Evolutionary conservation across 2,113 vertebrate genomes (phyloP), one percentile per base, ranked within the genome.

Genomic region (Condylura cristata): DNA sequence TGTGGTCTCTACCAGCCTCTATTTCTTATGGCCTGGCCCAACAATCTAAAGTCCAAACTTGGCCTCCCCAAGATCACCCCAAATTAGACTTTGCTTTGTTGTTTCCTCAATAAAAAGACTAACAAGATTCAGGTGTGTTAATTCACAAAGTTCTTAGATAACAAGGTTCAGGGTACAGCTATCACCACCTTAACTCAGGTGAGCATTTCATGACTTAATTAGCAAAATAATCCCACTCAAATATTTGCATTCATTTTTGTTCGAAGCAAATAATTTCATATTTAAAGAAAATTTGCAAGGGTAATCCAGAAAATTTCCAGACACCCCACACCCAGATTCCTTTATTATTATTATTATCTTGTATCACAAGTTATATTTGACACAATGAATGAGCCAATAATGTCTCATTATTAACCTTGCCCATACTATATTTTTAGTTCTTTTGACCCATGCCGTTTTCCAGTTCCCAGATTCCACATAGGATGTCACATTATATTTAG

Each of bases 51-150:
- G 41, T 48, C 30, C n/a, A 72, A 65, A 17, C 9, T 34, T 30
- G 32, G 14, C 46, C 24, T 74, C 46, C 12, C 61, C 44, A 93
- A 84, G 70, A 72, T 76, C 68, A 63, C 39, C 14, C n/a, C 79
- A 71, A 61, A 41, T 92, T n/a, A 61, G 39, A 78, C 82, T 82
- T 78, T 86, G 48, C 82, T 85, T 86, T 32, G 14, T 37, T 86
- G 41, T 37, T 56, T 70, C 76, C 68, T 1, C 58, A 17, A 48
- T 12, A 48, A 11, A 48, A 11, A 48, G 46, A 48, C 46, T 48
- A 48, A 48, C 46, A 48, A 51, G 14, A 51, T 16, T 51, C 48
- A 51, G 48, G 17, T 16, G 14, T 51, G 48, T 51, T 51, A 17
- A 51, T 16, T 51, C 14, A 17, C 5, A 51, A 51, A 17, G 39